phyloP scores from a whole-genome alignment of 2,888 invertebrate genomes.

The Sylvicola cinctus region DNA sequence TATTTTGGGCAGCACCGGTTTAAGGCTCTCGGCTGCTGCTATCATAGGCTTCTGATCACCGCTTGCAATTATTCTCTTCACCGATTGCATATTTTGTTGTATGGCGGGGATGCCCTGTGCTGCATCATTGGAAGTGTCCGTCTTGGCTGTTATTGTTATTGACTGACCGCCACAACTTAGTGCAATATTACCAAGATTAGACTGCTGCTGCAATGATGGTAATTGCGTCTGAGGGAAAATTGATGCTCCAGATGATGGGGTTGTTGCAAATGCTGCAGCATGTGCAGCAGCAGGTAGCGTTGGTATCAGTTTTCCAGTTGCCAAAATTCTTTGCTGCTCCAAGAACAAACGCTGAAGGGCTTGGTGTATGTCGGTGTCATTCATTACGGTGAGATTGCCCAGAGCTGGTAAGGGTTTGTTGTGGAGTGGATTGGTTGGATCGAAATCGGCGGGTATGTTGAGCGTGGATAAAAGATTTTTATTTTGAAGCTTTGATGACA shows the following conservation, averaged over 20 bases:
- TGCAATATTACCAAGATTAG: too few relatives aligned
- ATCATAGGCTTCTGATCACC: too few relatives aligned
- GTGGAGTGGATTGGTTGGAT: slow-evolving; percentile 19
- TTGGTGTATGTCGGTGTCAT: slow-evolving; percentile 31
- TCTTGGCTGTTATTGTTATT: slow-evolving; percentile 9
- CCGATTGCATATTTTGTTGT: too few relatives aligned
- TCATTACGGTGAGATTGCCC: slow-evolving; percentile 22
- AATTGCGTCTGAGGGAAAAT: slow-evolving; percentile 10
- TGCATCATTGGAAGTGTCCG: too few relatives aligned
- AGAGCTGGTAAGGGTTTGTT: slow-evolving; percentile 22
- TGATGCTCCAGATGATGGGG: too few relatives aligned
- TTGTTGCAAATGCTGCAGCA: slow-evolving; percentile 13
- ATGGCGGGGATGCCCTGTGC: too few relatives aligned
- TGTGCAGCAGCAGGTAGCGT: slow-evolving; percentile 24
- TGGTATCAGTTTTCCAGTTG: slow-evolving; percentile 45
- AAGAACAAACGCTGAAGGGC: slow-evolving; percentile 37
- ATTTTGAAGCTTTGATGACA: slow-evolving; percentile 32
- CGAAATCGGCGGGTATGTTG: slow-evolving; percentile 21
- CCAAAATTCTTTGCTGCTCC: slow-evolving; percentile 49
- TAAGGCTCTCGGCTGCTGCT: too few relatives aligned
- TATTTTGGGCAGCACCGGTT: too few relatives aligned
- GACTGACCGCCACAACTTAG: too few relatives aligned
- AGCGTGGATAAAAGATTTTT: slow-evolving; percentile 19
- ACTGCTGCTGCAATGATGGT: slow-evolving; percentile 13
- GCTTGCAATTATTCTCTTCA: too few relatives aligned